phyloP scores from a whole-genome alignment of 2,797 vertebrate genomes.

The Danio tinwini region DNA sequence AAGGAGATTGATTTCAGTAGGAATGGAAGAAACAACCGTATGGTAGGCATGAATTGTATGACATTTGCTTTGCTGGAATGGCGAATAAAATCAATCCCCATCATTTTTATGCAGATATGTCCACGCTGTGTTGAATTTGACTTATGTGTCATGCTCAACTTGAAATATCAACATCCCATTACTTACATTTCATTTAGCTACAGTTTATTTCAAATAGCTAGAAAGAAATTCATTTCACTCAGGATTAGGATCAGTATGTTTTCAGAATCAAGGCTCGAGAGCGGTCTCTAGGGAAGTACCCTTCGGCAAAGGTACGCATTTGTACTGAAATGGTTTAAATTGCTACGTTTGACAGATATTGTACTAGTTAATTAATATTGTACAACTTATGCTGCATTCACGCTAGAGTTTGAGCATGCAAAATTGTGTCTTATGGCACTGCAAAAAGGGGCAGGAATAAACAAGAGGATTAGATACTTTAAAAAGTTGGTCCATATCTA shows the following conservation, averaged over 20 bases:
- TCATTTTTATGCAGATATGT: background rate
- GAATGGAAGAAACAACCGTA: constrained; percentile 18
- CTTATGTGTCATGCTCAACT: background rate
- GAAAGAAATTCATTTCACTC: background rate
- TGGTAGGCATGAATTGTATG: constrained; percentile 36
- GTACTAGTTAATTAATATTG: no score
- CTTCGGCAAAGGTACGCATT: no score
- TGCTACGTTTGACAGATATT: no score
- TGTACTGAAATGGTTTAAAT: background rate
- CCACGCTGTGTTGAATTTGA: constrained; percentile 5
- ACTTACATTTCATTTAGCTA: background rate
- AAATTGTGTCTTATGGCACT: no score
- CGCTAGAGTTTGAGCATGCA: no score
- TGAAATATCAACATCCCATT: background rate
- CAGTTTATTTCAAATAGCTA: background rate
- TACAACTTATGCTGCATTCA: no score
- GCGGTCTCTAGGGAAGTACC: no score
- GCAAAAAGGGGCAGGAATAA: no score
- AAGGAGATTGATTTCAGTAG: constrained; percentile 20
- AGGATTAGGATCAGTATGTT: background rate
- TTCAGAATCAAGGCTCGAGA: no score
- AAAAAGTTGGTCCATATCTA: no score
- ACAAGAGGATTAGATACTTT: no score
- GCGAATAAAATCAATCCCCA: constrained; percentile 46
- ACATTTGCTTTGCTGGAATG: constrained; percentile 27